Conservation (phyloP, 2,888 invertebrate species). For the Ceriagrion tenellum region DNA sequence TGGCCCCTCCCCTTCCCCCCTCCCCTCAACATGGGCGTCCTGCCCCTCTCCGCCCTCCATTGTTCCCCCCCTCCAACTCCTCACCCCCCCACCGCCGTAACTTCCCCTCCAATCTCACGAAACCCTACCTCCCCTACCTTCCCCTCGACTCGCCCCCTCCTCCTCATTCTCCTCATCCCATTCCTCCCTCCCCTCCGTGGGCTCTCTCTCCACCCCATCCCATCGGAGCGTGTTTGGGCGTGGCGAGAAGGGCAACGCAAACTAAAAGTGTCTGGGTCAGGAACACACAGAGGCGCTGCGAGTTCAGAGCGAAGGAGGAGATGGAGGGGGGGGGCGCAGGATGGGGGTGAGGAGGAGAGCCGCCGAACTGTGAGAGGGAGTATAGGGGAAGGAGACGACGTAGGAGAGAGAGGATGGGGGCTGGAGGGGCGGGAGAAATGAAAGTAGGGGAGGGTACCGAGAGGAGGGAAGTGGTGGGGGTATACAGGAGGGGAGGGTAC, state of each 20-base stretch:
- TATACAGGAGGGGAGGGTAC: background rate
- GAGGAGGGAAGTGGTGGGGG: background rate
- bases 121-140: background rate
- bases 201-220: background rate
- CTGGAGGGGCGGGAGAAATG: background rate
- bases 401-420: background rate
- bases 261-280: conserved; percentile 68
- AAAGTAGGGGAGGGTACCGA: background rate
- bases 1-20: conserved; percentile 58
- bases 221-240: conserved; percentile 63
- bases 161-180: background rate
- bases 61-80: background rate
- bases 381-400: background rate
- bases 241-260: conserved; percentile 66
- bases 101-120: too few relatives aligned
- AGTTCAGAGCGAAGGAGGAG: conserved; percentile 5
- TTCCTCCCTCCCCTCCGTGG: background rate
- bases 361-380: background rate
- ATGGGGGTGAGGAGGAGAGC: background rate
- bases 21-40: background rate
- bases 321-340: too few relatives aligned
- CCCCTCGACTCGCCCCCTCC: background rate
- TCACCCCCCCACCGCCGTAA: too few relatives aligned
- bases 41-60: background rate
- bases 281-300: conserved; percentile 51